Evolutionary conservation across 2,797 vertebrate genomes (phyloP), one percentile per base, ranked within the genome.

Genomic region (Sebastes jordani): DNA sequence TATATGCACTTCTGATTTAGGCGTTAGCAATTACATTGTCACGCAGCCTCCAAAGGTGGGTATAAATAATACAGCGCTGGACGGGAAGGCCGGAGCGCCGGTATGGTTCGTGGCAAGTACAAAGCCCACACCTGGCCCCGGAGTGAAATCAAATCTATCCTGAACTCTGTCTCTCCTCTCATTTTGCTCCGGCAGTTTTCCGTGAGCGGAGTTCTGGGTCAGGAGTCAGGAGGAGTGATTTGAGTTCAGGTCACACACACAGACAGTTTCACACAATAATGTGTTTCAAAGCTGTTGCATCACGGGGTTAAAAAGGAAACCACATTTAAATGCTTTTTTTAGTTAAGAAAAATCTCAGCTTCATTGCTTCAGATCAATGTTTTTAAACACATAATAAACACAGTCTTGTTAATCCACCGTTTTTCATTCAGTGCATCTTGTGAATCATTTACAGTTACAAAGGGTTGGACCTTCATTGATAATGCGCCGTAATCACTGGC

Each of bases 91-190:
- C 84, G 73, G 71, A 64, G 82, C 34, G 13, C 73, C 56, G 68
- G 88, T 78, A 88, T 60, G 88, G 92, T 95, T 94, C 89, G 90
- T 90, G 81, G 92, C 84, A 74, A 95, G 95, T 95, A 90, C 93
- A 93, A 91, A 93, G 85, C 81, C 84, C 92, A 91, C 95, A 96
- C 94, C 95, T 96, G 96, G 94, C 86, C 84, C 85, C 5, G 60
- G 78, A 88, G 89, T 95, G 95, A 96, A 95, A 96, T 90, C 90
- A 92, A 94, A 96, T 95, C 94, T 91, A 88, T 82, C 68, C 80
- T 93, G 93, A 96, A 95, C 94, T 93, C 93, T 95, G 90, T 82
- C 84, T 91, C 90, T 94, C 85, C 86, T 87, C 91, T 92, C 88
- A 85, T 85, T 92, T 90, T 72, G 89, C 86, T 85, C 86, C 69